Conservation (phyloP, 2,113 vertebrate genomes). For the Brachionichthys hirsutus region DNA sequence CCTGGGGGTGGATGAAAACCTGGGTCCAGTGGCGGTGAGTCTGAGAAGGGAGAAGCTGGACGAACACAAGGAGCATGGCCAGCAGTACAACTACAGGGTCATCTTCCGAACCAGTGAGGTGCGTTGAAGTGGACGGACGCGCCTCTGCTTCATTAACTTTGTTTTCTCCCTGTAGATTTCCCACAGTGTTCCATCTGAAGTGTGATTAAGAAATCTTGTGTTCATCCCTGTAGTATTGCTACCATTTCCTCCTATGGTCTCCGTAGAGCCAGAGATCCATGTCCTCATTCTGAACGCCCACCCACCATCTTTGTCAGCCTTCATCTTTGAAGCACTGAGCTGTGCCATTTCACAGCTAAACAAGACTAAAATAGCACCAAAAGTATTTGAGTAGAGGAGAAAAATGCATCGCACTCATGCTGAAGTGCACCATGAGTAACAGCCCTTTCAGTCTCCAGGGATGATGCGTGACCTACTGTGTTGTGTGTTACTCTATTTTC, state of each 20-base stretch:
- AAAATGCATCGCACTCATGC: slow-evolving; percentile 51
- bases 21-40: slow-evolving; percentile 96
- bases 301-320: slow-evolving; percentile 60
- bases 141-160: not conserved
- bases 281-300: slow-evolving; percentile 59
- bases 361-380: slow-evolving; percentile 56
- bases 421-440: slow-evolving; percentile 57
- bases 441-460: slow-evolving; percentile 46
- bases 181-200: slow-evolving; percentile 2
- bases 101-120: slow-evolving; percentile 99
- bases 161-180: slow-evolving; percentile 1
- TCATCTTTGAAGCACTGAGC: slow-evolving; percentile 59
- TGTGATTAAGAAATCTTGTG: slow-evolving; percentile 13
- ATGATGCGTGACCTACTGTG: slow-evolving; percentile 55
- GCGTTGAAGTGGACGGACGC: slow-evolving; percentile 7
- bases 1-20: slow-evolving; percentile 94
- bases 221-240: slow-evolving; percentile 30
- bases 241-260: slow-evolving; percentile 26
- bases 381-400: slow-evolving; percentile 53
- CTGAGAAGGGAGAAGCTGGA: slow-evolving; percentile 95
- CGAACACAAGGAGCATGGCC: slow-evolving; percentile 94
- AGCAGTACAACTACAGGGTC: slow-evolving; percentile 94
- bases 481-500: slow-evolving; percentile 34
- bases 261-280: slow-evolving; percentile 33
- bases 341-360: slow-evolving; percentile 57